Percentiles rank a stretch among this genome's conserved stretches.
These are phyloP conservation scores for Ptilorrhoa leucosticta DNA, from an alignment of 2,113 vertebrate genomes.

Conservation along the genomic window DNA sequence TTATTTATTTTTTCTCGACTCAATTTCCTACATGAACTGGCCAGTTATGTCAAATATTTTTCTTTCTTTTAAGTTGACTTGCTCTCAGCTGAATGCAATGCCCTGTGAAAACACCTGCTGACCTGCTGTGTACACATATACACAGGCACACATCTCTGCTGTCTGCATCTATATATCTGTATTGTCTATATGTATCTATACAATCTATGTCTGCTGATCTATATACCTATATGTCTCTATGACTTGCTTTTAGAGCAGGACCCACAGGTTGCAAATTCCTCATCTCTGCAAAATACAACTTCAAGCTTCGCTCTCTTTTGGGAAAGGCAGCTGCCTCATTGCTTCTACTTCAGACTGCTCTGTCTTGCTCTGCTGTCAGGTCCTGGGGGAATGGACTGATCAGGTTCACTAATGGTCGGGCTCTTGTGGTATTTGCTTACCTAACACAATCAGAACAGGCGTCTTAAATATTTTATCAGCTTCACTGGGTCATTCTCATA, in stretches of 20 bases:
- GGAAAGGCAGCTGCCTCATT: background rate
- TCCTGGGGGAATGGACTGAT: constrained; percentile 48
- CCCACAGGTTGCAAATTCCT: background rate
- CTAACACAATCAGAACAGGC: constrained; percentile 57
- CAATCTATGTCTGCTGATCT: background rate
- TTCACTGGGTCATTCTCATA: constrained; percentile 53
- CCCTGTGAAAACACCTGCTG: constrained; percentile 50
- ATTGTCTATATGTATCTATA: rapidly evolving
- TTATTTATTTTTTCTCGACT: constrained; percentile 34
- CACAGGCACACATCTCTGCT: background rate
- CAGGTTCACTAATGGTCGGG: constrained; percentile 55
- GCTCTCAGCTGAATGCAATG: constrained; percentile 33
- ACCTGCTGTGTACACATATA: constrained; percentile 7
- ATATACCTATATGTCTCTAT: background rate
- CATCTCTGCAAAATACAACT: background rate
- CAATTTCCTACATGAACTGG: constrained; percentile 45
- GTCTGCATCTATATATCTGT: background rate
- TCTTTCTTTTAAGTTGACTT: constrained; percentile 30
- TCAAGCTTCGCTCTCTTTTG: background rate
- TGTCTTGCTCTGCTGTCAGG: background rate
- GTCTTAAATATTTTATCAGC: constrained; percentile 73
- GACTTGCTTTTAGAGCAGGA: background rate
- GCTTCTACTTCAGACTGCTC: background rate
- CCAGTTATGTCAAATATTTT: constrained; percentile 48
- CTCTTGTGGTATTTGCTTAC: constrained; percentile 68